A percentile compares a stretch with the other conserved stretches of the same genome.
These are phyloP conservation scores for Percopsis omiscomaycus DNA, from an alignment of 2,797 vertebrate genomes.

Conservation along the genomic window DNA sequence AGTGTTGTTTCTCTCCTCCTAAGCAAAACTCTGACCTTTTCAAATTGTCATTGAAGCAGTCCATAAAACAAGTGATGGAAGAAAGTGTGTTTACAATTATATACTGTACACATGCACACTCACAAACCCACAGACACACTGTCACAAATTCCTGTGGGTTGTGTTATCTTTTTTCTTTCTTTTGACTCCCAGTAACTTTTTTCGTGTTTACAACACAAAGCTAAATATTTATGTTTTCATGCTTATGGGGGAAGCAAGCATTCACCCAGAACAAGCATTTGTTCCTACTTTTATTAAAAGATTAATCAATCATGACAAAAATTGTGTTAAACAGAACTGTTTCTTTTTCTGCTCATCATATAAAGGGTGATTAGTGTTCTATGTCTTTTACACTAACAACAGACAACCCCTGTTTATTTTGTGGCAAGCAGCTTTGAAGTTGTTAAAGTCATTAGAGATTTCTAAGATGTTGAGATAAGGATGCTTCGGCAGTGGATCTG, in stretches of 20 bases:
- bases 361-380: neutral
- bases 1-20: conserved; percentile 7
- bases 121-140: conserved; percentile 1
- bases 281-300: conserved; percentile 73
- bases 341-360: neutral
- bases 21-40: conserved; percentile 61
- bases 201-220: neutral
- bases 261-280: conserved; percentile 72
- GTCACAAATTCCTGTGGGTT: conserved; percentile 22
- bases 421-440: neutral
- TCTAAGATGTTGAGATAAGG: neutral
- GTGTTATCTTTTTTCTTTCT: conserved; percentile 8
- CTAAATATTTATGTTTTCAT: conserved; percentile 6
- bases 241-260: conserved; percentile 73
- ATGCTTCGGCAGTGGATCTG: neutral
- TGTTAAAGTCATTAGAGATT: neutral
- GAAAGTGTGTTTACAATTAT: neutral
- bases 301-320: conserved; percentile 29
- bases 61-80: conserved; percentile 53
- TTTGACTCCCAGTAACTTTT: neutral
- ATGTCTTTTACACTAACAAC: neutral
- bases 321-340: neutral
- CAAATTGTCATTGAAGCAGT: conserved; percentile 50
- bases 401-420: neutral
- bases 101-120: too few species aligned